These are phyloP conservation scores for Anoncus sp. DNA, from an alignment of 2,888 invertebrate species.

Conservation along the genomic window DNA sequence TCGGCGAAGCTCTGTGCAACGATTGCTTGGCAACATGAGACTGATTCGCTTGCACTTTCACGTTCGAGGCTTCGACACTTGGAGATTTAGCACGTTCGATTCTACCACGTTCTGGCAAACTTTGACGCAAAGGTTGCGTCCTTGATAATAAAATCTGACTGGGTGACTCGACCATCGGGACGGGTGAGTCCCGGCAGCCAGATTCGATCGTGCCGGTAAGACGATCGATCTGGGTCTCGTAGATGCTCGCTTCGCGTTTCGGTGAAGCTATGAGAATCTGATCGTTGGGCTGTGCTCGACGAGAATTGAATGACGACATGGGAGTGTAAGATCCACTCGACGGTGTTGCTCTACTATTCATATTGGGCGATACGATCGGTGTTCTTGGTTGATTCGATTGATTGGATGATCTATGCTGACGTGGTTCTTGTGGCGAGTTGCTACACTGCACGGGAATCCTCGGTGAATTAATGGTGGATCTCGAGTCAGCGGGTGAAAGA, in stretches of 20 bases:
- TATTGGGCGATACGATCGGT: conserved; percentile 61
- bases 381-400: conserved; percentile 50
- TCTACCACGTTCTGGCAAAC: conserved; percentile 58
- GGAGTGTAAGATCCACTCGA: conserved; percentile 42
- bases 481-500: conserved; percentile 21
- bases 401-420: conserved; percentile 23
- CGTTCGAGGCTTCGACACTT: conserved; percentile 15
- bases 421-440: conserved; percentile 40
- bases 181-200: conserved; percentile 73
- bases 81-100: conserved; percentile 58
- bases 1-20: conserved; percentile 44
- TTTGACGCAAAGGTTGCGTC: conserved; percentile 34
- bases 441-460: conserved; percentile 39
- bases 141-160: conserved; percentile 65
- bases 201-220: conserved; percentile 64
- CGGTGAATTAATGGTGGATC: conserved; percentile 45
- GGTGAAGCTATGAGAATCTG: conserved; percentile 80
- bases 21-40: conserved; percentile 22
- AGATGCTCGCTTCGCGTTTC: conserved; percentile 73
- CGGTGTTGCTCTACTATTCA: conserved; percentile 48
- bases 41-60: conserved; percentile 22
- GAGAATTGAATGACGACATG: conserved; percentile 56
- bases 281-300: conserved; percentile 77
- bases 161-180: conserved; percentile 75
- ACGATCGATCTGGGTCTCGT: conserved; percentile 68